Evolutionary conservation across 2,113 vertebrate genomes (phyloP).

Genomic region (Bathybates hornii): DNA sequence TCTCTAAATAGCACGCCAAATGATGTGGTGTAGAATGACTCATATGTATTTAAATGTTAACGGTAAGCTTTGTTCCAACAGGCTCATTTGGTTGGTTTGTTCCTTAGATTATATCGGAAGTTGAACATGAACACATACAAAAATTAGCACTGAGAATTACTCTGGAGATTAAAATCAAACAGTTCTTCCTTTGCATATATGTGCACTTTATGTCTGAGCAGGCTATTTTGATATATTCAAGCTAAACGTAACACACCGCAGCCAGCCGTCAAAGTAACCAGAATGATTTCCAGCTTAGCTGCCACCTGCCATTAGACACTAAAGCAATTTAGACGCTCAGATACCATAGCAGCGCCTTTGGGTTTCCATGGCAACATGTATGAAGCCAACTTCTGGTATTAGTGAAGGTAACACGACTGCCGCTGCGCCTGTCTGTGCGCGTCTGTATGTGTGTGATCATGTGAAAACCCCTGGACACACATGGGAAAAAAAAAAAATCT

Average conservation of each 20-base stretch:
- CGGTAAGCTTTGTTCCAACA: neutral
- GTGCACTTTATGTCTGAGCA: neutral
- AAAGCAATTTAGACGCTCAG: slow-evolving; percentile 33
- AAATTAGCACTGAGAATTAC: neutral
- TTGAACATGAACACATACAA: neutral
- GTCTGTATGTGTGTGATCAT: neutral
- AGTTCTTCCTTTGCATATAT: neutral
- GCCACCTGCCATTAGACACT: slow-evolving; percentile 20
- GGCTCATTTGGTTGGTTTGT: neutral
- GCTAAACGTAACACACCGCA: neutral
- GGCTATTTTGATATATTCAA: neutral
- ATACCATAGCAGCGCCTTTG: slow-evolving; percentile 31
- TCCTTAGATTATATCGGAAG: neutral
- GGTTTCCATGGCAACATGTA: slow-evolving; percentile 63
- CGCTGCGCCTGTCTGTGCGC: neutral
- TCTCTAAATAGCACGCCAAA: neutral
- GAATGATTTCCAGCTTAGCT: slow-evolving; percentile 30
- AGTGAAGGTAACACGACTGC: neutral
- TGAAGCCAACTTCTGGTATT: slow-evolving; percentile 37
- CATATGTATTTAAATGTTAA: neutral
- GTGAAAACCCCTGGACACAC: neutral
- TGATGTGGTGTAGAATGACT: neutral
- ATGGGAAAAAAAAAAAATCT: neutral
- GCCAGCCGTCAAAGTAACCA: neutral
- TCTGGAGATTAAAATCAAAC: neutral